Evolutionary conservation across 2,888 invertebrate genomes (phyloP).

Genomic region (Meloe dianella): DNA sequence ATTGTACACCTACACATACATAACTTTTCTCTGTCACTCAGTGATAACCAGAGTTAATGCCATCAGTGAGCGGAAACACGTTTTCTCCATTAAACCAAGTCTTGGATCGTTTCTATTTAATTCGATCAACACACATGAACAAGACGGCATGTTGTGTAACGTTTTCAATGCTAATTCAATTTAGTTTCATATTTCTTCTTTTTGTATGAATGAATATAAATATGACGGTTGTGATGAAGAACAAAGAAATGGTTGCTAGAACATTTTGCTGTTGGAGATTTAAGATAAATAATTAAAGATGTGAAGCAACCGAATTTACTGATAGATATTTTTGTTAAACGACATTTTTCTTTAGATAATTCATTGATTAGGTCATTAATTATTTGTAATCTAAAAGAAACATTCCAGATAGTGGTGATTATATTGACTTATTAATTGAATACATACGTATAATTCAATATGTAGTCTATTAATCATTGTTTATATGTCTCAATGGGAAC

Average conservation of each 20-base stretch:
- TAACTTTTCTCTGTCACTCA: background rate
- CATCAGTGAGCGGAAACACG: conserved; percentile 39
- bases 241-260: background rate
- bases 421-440: conserved; percentile 1
- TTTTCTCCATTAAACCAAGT: conserved; percentile 40
- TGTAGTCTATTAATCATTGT: background rate
- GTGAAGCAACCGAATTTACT: background rate
- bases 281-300: background rate
- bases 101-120: conserved; percentile 36
- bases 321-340: background rate
- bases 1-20: conserved; percentile 19
- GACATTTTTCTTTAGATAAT: background rate
- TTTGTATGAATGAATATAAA: background rate
- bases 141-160: conserved; percentile 18
- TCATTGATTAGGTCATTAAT: background rate
- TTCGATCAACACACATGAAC: conserved; percentile 35
- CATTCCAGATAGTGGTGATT: background rate
- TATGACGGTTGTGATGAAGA: background rate
- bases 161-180: conserved; percentile 4
- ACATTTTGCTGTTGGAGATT: background rate
- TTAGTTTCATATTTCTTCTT: background rate
- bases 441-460: background rate
- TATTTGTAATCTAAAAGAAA: background rate
- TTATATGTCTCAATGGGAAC: background rate
- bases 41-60: conserved; percentile 39